Evolutionary conservation across 1,140 invertebrate species (phyloP), one percentile per base, ranked within the genome.

Genomic region (Saccostrea echinata): DNA sequence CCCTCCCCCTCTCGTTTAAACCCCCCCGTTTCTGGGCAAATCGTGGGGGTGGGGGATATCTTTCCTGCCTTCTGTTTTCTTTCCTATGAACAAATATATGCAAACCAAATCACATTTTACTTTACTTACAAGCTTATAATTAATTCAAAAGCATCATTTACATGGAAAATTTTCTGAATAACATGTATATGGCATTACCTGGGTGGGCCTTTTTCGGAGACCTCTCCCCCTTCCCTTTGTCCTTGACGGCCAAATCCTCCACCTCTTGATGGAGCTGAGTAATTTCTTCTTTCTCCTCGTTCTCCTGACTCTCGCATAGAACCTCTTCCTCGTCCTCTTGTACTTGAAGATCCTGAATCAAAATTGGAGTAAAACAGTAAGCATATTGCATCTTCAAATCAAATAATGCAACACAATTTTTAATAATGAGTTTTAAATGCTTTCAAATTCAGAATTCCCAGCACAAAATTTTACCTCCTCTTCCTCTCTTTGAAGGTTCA

Each of bases 401-500:
- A 1, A 30, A 80, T 16, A 24, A 43, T 16, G 11, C 8, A 3
- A 8, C 71, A 18, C 27, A 76, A 76, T 30, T 16, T 43, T 18
- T 80, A 18, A 80, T 33, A 24, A 80, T 1, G 27, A 33, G 35
- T n/a, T 21, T 76, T 30, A 0, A 43, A 76, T 24, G 27, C 11
- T 33, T 71, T 24, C n/a, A n/a, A n/a, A n/a, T 71, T 12, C 68
- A 27, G n/a, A 71, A 71, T 27, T 43, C 35, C 24, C 24, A 80
- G 4, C 8, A 2, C 18, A 24, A 18, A 3, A 12, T 16, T n/a
- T 51, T 83, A 83, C 51, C 81, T 52, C 93, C 93, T 93, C 93
- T 91, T 2, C 93, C 93, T 88, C 93, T 90, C 81, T 92, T 90
- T 3, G 97, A 98, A 0, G 97, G 97, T 93, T 98, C 97, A 3